Base-by-base conservation (phyloP, 2,888 invertebrate species). In the Gastrophysa polygoni region DNA sequence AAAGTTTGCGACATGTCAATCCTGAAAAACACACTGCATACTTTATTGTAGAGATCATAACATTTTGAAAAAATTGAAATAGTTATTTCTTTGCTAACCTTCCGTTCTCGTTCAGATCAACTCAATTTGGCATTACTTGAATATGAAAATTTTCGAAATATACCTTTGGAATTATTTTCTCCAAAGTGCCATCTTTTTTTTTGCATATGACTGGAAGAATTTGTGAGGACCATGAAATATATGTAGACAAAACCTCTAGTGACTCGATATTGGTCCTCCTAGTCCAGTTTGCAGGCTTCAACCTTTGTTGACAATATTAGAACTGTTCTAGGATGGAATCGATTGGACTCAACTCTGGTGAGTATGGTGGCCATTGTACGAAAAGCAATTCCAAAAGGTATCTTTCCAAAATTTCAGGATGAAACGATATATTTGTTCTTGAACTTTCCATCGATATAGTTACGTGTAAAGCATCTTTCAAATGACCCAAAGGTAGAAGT, bases 291-390 rank as follows among this genome's bases (percentile, higher is more conserved):
- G 29, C 10, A 32, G 29, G 10, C 29, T 32, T 32, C 10, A 32
- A 32, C 29, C 47, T 11, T 7, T 46, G 20, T 46, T 46, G 46
- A 43, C 44, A 43, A 38, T 10, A 43, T 7, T 28, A 55, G 44
- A 44, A 14, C 28, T 38, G 44, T 17, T 20, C 14, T 1, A n/a
- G 14, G 44, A 55, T 17, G n/a, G 24, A 38, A 56, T 55, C 55
- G 32, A 47, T 47, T 14, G 57, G 57, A 48, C 34, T 34, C 34
- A 48, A 34, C 20, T 48, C 32, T 34, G 57, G 57, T 57, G 48
- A 57, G 57, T 57, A 57, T 48, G 1, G 32, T 29, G 57, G 18
- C 8, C 34, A 7, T 14, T 4, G 38, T 4, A 32, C 32, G 38
- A 14, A 38, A 38, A 11, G 38, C 14, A 11, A 14, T 11, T 6